These are phyloP conservation scores for Brachyhypopomus gauderio DNA, from an alignment of 2,113 vertebrate genomes.

Conservation along the genomic window DNA sequence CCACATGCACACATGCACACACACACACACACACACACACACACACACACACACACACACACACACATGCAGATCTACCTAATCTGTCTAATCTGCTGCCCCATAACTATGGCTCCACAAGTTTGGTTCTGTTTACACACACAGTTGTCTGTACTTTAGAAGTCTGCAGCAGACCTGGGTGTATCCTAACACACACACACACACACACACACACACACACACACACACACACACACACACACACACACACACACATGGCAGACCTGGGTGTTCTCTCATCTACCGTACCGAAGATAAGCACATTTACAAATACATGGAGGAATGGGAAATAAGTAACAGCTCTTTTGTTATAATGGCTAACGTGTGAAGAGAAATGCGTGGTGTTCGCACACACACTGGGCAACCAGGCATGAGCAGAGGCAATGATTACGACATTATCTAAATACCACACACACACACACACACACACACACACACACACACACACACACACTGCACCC, in stretches of 20 bases:
- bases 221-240: too few relatives aligned
- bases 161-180: background rate
- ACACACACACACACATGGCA: too few relatives aligned
- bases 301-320: background rate
- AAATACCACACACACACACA: constrained; percentile 6
- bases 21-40: constrained; percentile 13
- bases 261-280: background rate
- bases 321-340: background rate
- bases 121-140: constrained; percentile 46
- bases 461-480: constrained; percentile 31
- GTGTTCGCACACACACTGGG: background rate
- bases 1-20: constrained; percentile 1
- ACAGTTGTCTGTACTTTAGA: background rate
- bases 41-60: constrained; percentile 63
- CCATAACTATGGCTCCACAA: constrained; percentile 68
- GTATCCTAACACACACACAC: too few relatives aligned
- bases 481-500: constrained; percentile 13
- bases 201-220: too few relatives aligned
- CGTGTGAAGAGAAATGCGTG: background rate
- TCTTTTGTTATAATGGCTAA: background rate
- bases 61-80: constrained; percentile 28
- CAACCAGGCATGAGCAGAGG: constrained; percentile 44
- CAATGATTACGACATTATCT: constrained; percentile 7
- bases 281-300: background rate
- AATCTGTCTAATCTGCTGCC: constrained; percentile 66